Conservation (phyloP, 1,140 invertebrate genomes). For the Copidosoma floridanum region DNA sequence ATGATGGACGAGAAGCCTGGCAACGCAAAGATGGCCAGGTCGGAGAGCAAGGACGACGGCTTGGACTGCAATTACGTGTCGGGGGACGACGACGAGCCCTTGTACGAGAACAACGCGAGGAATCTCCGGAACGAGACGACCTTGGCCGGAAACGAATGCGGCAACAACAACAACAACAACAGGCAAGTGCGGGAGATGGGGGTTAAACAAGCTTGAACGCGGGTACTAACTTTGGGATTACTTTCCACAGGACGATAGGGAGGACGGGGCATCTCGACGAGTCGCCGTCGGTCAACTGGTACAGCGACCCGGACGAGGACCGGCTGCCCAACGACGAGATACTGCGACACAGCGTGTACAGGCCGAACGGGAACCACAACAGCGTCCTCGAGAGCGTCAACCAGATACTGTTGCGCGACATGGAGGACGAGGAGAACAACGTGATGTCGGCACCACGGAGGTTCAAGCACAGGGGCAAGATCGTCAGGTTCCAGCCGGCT, state of each 20-base stretch:
- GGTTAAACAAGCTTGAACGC: no score
- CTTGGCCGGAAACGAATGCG: slow-evolving; percentile 3
- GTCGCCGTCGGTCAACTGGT: slow-evolving; percentile 68
- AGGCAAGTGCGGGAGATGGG: no score
- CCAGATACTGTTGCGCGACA: slow-evolving; percentile 67
- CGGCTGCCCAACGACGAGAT: slow-evolving; percentile 57
- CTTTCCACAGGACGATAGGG: neutral
- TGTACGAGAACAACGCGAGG: slow-evolving; percentile 47
- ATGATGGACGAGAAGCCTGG: slow-evolving; percentile 8
- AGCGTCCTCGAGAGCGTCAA: slow-evolving; percentile 76
- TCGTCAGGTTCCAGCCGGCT: slow-evolving; percentile 52
- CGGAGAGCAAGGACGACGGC: slow-evolving; percentile 50
- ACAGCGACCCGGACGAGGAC: slow-evolving; percentile 70
- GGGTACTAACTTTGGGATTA: no score
- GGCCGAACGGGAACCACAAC: slow-evolving; percentile 62
- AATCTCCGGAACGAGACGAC: slow-evolving; percentile 40
- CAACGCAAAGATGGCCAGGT: slow-evolving; percentile 36
- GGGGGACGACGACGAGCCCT: slow-evolving; percentile 47
- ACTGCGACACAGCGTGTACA: slow-evolving; percentile 48
- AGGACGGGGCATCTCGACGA: slow-evolving; percentile 44
- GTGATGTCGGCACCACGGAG: slow-evolving; percentile 44
- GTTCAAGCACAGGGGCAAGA: slow-evolving; percentile 51
- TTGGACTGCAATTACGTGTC: slow-evolving; percentile 51
- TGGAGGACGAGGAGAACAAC: slow-evolving; percentile 53
- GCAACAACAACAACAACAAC: slow-evolving; percentile 26